A percentile compares a stretch with the other conserved stretches of the same genome.
These are phyloP conservation scores for Dasyprocta punctata DNA, from an alignment of 2,113 vertebrate genomes.

Conservation along the genomic window DNA sequence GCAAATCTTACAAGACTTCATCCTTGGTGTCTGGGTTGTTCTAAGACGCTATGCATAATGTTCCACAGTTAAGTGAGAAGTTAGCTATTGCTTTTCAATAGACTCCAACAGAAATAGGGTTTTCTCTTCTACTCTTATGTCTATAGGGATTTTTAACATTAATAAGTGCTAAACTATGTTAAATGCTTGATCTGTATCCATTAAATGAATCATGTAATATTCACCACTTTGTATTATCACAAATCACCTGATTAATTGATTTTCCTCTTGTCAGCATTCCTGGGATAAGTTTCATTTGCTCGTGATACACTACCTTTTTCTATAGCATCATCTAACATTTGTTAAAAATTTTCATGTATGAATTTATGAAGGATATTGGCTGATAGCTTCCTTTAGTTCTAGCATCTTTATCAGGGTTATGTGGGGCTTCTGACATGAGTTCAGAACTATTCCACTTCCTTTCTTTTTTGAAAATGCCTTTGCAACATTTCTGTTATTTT, in stretches of 20 bases:
- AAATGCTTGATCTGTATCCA: neutral
- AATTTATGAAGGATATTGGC: neutral
- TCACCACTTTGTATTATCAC: neutral
- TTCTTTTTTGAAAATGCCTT: neutral
- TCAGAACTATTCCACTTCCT: neutral
- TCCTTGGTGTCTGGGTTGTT: neutral
- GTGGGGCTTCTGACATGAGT: neutral
- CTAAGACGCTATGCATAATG: neutral
- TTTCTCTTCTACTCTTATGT: slow-evolving; percentile 5
- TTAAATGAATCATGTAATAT: neutral
- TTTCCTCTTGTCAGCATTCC: neutral
- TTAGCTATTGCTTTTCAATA: neutral
- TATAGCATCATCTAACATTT: neutral
- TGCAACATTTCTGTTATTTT: neutral
- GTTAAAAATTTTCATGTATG: neutral
- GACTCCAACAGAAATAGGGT: neutral
- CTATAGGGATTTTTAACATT: neutral
- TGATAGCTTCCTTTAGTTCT: neutral
- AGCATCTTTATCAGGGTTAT: neutral
- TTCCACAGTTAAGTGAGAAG: neutral
- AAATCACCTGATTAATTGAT: neutral
- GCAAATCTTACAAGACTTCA: neutral
- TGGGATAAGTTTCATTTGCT: neutral
- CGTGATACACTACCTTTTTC: neutral
- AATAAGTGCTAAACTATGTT: neutral